Evolutionary conservation across 2,797 vertebrate genomes (phyloP), one percentile per base, ranked within the genome.

Genomic region (Eulemur rubriventer): DNA sequence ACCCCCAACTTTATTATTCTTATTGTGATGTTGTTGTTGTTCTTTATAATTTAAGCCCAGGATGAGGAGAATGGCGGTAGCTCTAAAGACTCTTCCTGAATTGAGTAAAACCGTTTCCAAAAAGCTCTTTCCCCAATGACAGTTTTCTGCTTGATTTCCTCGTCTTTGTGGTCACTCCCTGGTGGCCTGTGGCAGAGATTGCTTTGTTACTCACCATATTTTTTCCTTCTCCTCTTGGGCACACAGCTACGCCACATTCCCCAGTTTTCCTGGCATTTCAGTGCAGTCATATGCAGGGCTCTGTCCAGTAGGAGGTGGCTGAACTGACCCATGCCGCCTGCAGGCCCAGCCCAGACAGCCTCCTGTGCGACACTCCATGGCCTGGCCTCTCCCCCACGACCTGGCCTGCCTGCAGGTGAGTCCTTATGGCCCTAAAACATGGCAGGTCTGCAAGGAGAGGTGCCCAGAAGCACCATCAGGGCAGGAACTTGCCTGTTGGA

Each of bases 101-200:
- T 33, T 0, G 16, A 12, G 16, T 43, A n/a, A 59, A 78, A 48
- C 12, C 35, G 17, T 65, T 75, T 83, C 33, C 18, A 12, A 35
- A 57, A 89, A 82, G 22, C 17, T 46, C 35, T 30, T 84, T 57
- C 48, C 24, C 13, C 46, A 18, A 1, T 33, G 46, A 57, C 48
- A 65, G 0, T 38, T 67, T 72, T 65, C 17, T 17, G 1, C 9
- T 17, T 0, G 1, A 9, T 41, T 48, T 22, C 18, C 24, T n/a
- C 1, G 28, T 63, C 81, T 91, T 43, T 24, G 18, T 61, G 52
- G 17, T n/a, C 26, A 33, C 30, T 30, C 2, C 4, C 30, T 38
- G 12, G 38, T 24, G 5, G 4, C 17, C 52, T 30, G n/a, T 13
- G n/a, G 4, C 63, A 35, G 52, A 72, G 52, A 11, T 52, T 48